Evolutionary conservation across 2,113 vertebrate genomes (phyloP).

Genomic region (Festucalex cinctus): DNA sequence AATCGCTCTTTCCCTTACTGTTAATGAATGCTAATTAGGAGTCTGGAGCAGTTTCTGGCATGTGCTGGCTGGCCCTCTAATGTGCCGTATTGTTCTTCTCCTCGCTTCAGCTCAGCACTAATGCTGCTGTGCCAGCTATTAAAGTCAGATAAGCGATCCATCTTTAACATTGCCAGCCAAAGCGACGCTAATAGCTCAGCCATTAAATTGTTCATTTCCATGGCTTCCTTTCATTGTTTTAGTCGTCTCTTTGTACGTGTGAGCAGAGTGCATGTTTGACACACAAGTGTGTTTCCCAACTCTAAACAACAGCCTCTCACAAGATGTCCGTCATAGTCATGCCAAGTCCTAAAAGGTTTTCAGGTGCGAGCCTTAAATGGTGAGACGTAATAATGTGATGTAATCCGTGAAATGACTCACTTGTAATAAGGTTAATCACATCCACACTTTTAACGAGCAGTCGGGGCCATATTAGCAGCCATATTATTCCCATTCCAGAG

Average conservation of each 20-base stretch:
- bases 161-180: constrained; percentile 70
- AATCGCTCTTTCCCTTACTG: constrained; percentile 75
- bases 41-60: constrained; percentile 65
- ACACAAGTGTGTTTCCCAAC: constrained; percentile 12
- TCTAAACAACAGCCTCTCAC: constrained; percentile 30
- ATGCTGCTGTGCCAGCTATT: constrained; percentile 73
- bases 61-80: constrained; percentile 73
- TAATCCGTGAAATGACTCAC: constrained; percentile 47
- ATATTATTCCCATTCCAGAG: constrained; percentile 40
- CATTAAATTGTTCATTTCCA: constrained; percentile 67
- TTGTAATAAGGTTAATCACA: constrained; percentile 51
- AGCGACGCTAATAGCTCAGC: constrained; percentile 67
- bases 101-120: constrained; percentile 68
- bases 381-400: constrained; percentile 42
- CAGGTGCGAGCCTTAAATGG: constrained; percentile 13
- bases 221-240: constrained; percentile 52
- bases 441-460: constrained; percentile 50
- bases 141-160: constrained; percentile 73
- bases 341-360: constrained; percentile 16
- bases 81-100: constrained; percentile 72
- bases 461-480: constrained; percentile 52
- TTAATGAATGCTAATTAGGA: constrained; percentile 81
- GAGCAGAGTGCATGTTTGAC: constrained; percentile 16
- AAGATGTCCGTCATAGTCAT: constrained; percentile 26
- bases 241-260: constrained; percentile 29